Base-by-base conservation (phyloP, 2,888 invertebrate species). In the Cataglyphis livida region DNA sequence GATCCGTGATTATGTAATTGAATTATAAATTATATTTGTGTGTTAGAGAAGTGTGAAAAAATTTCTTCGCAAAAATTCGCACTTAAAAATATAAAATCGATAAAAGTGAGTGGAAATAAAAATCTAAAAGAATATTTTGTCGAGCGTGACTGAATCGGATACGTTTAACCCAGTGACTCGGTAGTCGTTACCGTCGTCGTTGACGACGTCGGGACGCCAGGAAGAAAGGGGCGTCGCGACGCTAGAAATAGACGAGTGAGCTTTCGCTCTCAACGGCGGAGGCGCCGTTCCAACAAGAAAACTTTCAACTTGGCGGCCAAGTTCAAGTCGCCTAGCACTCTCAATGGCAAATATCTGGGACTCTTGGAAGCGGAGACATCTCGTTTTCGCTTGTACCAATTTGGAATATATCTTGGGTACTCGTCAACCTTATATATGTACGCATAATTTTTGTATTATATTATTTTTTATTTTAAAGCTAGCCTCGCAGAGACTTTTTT, bases 221-320 rank as follows among this genome's bases (percentile, higher is more conserved):
- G 91, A 91, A 91, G 92, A 91, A 92, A 92, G 91, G 90, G 91
- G 89, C 89, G 91, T 87, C 90, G 88, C 87, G 90, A 88, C 89
- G 91, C 91, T 92, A 91, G 93, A 94, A 94, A 93, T 93, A 94
- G 93, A 91, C 91, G 92, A 91, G 84, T 86, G 89, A 91, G 93
- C 92, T 93, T 93, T 93, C 92, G 91, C 93, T 93, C 91, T 94
- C 94, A 89, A 91, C 92, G 91, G 86, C 88, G 89, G 87, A 87
- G 86, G 88, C 87, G 87, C 88, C 88, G 90, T 85, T 85, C 91
- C 91, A 93, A 92, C 92, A 92, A 93, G 92, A 93, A 92, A 93
- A 93, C 92, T 92, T 91, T 84, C 82, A 91, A 92, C 91, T 92
- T 92, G 87, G 91, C 92, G 94, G 94, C 93, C 94, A 94, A 94